These are phyloP conservation scores for Aurelia coerulea DNA, from an alignment of 30 jellyfish, hydroid and myxozoan genomes.

Conservation along the genomic window DNA sequence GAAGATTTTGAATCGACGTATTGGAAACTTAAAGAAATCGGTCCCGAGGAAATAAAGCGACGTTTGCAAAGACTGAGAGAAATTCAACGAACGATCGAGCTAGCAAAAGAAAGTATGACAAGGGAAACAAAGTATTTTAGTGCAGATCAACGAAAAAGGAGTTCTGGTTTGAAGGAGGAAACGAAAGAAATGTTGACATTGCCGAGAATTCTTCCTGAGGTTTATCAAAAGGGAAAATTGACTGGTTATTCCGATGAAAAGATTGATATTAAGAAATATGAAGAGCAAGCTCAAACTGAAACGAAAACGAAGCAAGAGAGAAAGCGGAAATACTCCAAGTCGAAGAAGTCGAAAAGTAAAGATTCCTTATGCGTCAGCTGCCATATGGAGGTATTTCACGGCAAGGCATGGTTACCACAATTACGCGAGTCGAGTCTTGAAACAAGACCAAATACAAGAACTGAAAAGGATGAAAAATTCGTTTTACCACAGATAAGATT, in stretches of 20 bases:
- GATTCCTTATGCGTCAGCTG: conserved; percentile 14
- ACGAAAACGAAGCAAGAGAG: neutral
- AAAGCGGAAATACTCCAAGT: neutral
- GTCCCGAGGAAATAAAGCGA: conserved; percentile 24
- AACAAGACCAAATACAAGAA: neutral
- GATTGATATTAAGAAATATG: neutral
- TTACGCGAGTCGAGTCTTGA: neutral
- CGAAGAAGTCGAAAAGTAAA: neutral
- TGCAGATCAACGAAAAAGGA: neutral
- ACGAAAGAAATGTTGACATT: conserved; percentile 12
- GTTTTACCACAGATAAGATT: conserved; percentile 21
- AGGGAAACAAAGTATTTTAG: conserved; percentile 16
- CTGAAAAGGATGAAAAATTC: neutral
- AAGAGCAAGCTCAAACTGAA: neutral
- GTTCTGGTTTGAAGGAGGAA: conserved; percentile 12
- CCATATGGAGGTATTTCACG: conserved; percentile 20
- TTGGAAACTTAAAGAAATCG: conserved; percentile 16
- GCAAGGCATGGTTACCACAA: conserved; percentile 31
- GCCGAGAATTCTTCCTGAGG: conserved; percentile 16
- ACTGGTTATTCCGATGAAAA: conserved; percentile 11
- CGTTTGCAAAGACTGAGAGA: conserved; percentile 12
- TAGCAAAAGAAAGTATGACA: conserved; percentile 7
- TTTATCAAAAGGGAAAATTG: neutral
- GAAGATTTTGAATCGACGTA: conserved; percentile 44
- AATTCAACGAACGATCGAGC: conserved; percentile 12